These are phyloP conservation scores for Sebastes goodei DNA, from an alignment of 2,797 vertebrate genomes.

Conservation along the genomic window DNA sequence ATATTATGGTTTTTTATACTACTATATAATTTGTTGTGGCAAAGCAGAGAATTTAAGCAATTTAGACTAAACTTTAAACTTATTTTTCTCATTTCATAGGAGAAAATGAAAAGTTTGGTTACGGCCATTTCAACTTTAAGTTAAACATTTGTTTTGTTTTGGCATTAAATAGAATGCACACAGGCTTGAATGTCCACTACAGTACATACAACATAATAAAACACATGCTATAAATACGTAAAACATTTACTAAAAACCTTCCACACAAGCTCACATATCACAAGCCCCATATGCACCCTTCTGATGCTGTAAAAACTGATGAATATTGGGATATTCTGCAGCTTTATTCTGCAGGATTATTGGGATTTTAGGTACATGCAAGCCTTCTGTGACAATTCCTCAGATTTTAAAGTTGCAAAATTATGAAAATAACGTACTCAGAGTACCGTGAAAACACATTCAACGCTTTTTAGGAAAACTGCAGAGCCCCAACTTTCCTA, in stretches of 20 bases:
- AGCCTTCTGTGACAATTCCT: neutral
- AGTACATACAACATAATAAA: neutral
- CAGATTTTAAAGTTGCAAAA: neutral
- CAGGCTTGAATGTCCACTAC: neutral
- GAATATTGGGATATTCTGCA: neutral
- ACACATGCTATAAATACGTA: neutral
- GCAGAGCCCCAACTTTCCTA: accelerated
- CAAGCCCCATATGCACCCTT: neutral
- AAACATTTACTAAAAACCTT: too few species aligned
- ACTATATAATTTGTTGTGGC: neutral
- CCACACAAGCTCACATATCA: neutral
- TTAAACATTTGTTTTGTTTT: too few species aligned
- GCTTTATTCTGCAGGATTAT: neutral
- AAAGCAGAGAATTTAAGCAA: neutral
- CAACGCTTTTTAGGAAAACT: neutral
- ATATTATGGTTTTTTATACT: neutral
- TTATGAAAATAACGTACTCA: neutral
- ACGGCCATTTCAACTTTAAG: too few species aligned
- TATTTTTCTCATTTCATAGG: too few species aligned
- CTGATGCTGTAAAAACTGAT: neutral
- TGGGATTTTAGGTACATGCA: neutral
- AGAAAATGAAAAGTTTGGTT: too few species aligned
- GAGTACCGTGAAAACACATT: neutral
- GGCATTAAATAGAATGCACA: neutral
- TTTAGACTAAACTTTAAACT: neutral